Evolutionary conservation across 2,797 vertebrate species (phyloP).

Genomic region (Miopithecus talapoin): DNA sequence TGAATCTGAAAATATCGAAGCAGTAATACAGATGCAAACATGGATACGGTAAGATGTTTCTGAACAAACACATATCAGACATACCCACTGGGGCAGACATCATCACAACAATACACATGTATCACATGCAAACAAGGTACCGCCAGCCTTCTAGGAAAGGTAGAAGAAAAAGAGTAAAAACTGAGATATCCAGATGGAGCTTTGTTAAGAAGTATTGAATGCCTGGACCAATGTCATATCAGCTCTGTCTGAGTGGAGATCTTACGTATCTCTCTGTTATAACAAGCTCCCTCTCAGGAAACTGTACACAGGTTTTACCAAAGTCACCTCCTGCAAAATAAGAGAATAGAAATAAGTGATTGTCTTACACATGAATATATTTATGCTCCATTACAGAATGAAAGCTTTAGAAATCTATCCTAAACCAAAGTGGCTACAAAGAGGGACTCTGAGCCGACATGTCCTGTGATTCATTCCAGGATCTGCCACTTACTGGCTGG

Average conservation of each 20-base stretch:
- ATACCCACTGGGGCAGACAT: background rate
- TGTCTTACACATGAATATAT: background rate
- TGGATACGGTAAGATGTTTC: background rate
- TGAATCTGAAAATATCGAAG: background rate
- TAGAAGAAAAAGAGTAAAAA: background rate
- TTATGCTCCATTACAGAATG: background rate
- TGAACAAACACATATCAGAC: background rate
- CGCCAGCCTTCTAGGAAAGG: background rate
- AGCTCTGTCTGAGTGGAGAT: background rate
- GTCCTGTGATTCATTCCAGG: background rate
- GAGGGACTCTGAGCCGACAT: background rate
- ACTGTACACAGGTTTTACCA: background rate
- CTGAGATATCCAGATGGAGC: background rate
- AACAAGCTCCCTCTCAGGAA: background rate
- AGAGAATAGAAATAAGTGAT: background rate
- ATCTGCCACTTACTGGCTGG: background rate
- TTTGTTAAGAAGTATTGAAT: background rate
- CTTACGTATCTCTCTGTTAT: background rate
- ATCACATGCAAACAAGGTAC: background rate
- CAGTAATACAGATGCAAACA: background rate
- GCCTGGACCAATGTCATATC: background rate
- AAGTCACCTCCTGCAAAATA: background rate
- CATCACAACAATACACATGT: background rate
- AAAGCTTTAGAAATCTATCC: background rate
- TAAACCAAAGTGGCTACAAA: background rate